A percentile compares a stretch with the other conserved stretches of the same genome.
These are phyloP conservation scores for Dasypus novemcinctus DNA, from an alignment of 2,113 vertebrate species.

Conservation along the genomic window DNA sequence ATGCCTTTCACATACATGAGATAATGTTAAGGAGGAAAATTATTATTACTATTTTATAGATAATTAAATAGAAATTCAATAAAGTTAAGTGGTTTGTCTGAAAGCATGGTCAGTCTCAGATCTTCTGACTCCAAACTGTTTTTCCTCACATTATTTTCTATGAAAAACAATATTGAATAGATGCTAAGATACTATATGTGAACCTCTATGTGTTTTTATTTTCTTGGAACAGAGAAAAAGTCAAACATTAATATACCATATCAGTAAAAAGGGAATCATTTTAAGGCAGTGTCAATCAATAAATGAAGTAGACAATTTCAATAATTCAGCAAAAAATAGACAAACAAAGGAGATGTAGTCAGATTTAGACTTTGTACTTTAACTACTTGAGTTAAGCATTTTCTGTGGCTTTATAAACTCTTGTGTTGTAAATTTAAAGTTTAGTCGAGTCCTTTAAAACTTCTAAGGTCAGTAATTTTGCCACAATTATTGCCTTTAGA, in stretches of 20 bases:
- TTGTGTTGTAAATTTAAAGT: slow-evolving; percentile 24
- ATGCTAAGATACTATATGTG: not conserved
- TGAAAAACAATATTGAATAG: not conserved
- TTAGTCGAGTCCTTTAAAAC: not conserved
- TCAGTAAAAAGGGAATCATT: not conserved
- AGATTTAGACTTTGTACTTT: not conserved
- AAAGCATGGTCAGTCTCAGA: not conserved
- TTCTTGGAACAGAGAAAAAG: not conserved
- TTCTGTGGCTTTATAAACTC: slow-evolving; percentile 3
- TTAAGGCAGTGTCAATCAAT: not conserved
- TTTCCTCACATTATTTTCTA: not conserved
- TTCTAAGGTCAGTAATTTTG: slow-evolving; percentile 59
- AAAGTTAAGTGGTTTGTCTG: not conserved
- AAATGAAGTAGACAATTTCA: not conserved
- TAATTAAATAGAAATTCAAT: slow-evolving; percentile 15
- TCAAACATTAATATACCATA: not conserved
- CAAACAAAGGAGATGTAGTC: not conserved
- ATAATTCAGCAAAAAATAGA: not conserved
- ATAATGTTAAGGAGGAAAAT: not conserved
- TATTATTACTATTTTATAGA: not conserved
- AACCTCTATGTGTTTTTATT: not conserved
- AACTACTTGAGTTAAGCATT: slow-evolving; percentile 15
- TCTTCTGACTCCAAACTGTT: not conserved
- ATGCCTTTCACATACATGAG: not conserved
- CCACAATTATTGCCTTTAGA: slow-evolving; percentile 45